Evolutionary conservation across 2,888 invertebrate genomes (phyloP).

Genomic region (Norana najaformis): DNA sequence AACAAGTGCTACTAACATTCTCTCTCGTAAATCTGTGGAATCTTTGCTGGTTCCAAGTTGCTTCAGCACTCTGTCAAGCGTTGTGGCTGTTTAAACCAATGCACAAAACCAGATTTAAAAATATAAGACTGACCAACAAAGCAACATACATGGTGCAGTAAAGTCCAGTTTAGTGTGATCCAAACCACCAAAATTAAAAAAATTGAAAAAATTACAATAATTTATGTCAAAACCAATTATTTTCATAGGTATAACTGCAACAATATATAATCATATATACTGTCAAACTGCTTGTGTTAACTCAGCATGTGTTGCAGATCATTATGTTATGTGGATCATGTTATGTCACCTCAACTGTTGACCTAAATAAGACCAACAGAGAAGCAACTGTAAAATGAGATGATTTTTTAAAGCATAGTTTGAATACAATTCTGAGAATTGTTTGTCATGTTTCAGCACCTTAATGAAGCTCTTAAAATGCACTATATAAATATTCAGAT

Average conservation of each 20-base stretch:
- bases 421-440: too few relatives aligned
- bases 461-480: too few relatives aligned
- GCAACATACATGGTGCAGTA: not conserved
- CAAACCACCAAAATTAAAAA: not conserved
- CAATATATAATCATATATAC: too few relatives aligned
- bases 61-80: constrained; percentile 53
- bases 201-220: not conserved
- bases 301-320: too few relatives aligned
- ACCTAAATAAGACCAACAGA: too few relatives aligned
- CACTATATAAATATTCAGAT: too few relatives aligned
- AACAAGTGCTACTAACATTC: constrained; percentile 51
- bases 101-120: not conserved
- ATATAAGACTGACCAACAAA: not conserved
- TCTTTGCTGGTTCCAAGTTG: constrained; percentile 56
- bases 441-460: too few relatives aligned
- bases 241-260: not conserved
- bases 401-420: too few relatives aligned
- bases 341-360: too few relatives aligned
- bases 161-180: not conserved
- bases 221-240: not conserved
- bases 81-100: constrained; percentile 48
- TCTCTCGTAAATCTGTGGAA: constrained; percentile 52
- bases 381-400: too few relatives aligned
- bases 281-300: too few relatives aligned
- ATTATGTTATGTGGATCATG: too few relatives aligned